A percentile compares a stretch with the other conserved stretches of the same genome.
phyloP scores from a whole-genome alignment of 2,113 vertebrate genomes.

The Phocoena sinus region DNA sequence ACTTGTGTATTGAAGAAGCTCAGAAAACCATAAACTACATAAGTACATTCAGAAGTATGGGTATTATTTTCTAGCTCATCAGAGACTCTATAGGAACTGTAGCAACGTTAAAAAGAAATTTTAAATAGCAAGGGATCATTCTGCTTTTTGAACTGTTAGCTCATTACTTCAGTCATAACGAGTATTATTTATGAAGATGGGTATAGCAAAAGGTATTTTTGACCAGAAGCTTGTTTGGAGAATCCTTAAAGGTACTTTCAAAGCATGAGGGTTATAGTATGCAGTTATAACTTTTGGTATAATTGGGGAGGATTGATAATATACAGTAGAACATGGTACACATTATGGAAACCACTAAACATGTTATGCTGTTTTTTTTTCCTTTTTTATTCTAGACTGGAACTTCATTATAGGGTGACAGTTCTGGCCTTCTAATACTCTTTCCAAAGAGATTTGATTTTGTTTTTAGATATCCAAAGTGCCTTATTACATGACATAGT shows the following conservation, averaged over 20 bases:
- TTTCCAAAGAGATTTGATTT: slow-evolving; percentile 29
- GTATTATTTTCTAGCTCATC: background rate
- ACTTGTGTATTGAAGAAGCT: background rate
- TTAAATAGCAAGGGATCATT: background rate
- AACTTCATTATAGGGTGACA: background rate
- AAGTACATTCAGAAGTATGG: background rate
- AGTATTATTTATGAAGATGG: background rate
- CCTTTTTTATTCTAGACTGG: background rate
- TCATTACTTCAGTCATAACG: background rate
- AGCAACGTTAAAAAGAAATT: background rate
- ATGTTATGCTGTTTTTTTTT: background rate
- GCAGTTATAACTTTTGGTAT: background rate
- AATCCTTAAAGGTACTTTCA: background rate
- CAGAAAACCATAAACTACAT: background rate
- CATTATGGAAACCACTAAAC: background rate
- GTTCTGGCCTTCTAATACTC: background rate
- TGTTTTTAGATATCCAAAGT: background rate
- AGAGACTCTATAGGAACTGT: background rate
- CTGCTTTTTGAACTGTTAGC: background rate
- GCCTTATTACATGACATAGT: background rate
- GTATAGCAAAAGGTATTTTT: background rate
- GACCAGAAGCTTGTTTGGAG: background rate
- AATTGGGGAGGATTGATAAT: background rate
- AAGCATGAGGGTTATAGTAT: background rate
- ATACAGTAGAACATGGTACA: background rate